Percentiles rank a stretch among this genome's conserved stretches.
phyloP scores from a whole-genome alignment of 2,797 vertebrate genomes.

The Smutsia gigantea region DNA sequence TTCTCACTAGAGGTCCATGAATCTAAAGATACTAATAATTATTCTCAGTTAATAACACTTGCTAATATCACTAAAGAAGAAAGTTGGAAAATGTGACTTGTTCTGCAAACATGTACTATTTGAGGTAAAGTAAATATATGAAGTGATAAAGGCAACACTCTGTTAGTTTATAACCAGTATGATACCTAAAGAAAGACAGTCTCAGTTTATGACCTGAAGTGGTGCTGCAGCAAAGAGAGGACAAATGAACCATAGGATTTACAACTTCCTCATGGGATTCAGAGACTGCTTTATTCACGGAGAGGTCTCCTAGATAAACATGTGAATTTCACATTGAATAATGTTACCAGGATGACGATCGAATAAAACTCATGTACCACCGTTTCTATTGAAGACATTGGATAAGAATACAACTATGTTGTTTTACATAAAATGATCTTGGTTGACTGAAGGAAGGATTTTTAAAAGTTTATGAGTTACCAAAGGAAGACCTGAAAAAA shows the following conservation, averaged over 20 bases:
- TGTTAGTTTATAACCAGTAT: background rate
- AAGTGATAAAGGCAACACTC: background rate
- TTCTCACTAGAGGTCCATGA: background rate
- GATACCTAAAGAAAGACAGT: background rate
- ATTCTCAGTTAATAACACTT: background rate
- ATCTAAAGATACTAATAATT: background rate
- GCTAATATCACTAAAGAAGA: background rate
- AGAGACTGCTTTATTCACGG: background rate
- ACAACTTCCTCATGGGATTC: background rate
- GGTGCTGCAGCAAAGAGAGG: background rate
- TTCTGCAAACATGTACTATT: background rate
- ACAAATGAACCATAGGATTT: background rate
- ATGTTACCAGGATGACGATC: background rate
- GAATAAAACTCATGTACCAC: background rate
- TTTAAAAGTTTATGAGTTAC: constrained; percentile 1
- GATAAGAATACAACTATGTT: constrained; percentile 13
- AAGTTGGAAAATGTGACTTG: background rate
- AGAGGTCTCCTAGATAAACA: background rate
- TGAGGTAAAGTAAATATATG: background rate
- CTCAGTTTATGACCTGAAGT: background rate
- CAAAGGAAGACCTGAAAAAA: background rate
- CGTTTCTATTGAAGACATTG: background rate
- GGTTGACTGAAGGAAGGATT: background rate
- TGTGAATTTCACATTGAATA: constrained; percentile 37
- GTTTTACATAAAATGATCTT: constrained; percentile 49